These are phyloP conservation scores for Nannoperca australis DNA, from an alignment of 2,797 vertebrate species.

Conservation along the genomic window DNA sequence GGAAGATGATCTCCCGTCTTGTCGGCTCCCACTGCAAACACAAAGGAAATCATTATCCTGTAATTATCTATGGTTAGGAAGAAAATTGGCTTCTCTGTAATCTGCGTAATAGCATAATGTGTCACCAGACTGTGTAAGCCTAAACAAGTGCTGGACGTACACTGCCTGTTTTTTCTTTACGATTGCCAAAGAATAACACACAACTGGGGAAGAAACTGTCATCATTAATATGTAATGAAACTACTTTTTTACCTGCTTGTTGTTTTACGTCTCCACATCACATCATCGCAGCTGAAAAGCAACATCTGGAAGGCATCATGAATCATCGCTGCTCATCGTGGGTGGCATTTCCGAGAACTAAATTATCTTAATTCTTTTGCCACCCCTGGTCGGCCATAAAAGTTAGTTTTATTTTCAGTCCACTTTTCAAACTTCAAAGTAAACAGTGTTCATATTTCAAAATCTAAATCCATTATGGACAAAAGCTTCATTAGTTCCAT, in stretches of 20 bases:
- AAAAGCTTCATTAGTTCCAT: not conserved
- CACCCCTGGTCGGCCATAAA: constrained; percentile 43
- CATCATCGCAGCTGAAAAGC: constrained; percentile 36
- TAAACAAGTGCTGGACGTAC: constrained; percentile 32
- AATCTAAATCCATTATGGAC: not conserved
- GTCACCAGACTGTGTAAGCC: constrained; percentile 22
- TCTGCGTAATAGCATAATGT: constrained; percentile 58
- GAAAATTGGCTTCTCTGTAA: constrained; percentile 65
- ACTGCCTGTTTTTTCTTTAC: not conserved
- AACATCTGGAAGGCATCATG: constrained; percentile 78
- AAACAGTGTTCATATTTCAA: not conserved
- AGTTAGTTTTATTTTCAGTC: constrained; percentile 35
- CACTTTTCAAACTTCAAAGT: constrained; percentile 4
- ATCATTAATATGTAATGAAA: constrained; percentile 16
- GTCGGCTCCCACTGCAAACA: constrained; percentile 38
- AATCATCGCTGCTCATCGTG: constrained; percentile 68
- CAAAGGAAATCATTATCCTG: constrained; percentile 75
- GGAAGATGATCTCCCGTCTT: constrained; percentile 47
- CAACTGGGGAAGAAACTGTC: not conserved
- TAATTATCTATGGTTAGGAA: constrained; percentile 67
- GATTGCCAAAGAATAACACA: constrained; percentile 12
- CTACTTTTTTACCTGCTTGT: constrained; percentile 58
- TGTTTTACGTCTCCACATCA: constrained; percentile 51
- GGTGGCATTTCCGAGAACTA: constrained; percentile 71
- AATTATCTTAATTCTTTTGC: constrained; percentile 65